A percentile compares a stretch with the other conserved stretches of the same genome.
phyloP scores from a whole-genome alignment of 2,797 vertebrate species.

The Arctocebus calabarensis region DNA sequence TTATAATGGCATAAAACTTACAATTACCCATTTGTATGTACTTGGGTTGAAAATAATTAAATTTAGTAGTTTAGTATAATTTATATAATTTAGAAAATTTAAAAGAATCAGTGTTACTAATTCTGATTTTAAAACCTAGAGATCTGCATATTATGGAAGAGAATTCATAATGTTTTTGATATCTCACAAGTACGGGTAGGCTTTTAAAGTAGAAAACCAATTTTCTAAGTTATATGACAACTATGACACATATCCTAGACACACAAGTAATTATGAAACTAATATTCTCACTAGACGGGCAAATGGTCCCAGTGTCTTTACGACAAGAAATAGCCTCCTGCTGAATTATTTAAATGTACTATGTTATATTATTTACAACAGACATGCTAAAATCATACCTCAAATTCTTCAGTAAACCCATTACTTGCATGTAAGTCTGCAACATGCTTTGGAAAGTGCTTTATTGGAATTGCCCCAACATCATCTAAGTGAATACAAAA shows the following conservation, averaged over 20 bases:
- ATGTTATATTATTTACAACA: slow-evolving; percentile 43
- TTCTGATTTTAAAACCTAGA: neutral
- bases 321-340: slow-evolving; percentile 18
- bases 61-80: slow-evolving; percentile 65
- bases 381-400: slow-evolving; percentile 90
- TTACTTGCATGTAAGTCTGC: slow-evolving; percentile 93
- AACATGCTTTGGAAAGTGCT: slow-evolving; percentile 95
- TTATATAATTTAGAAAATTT: slow-evolving; percentile 69
- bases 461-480: slow-evolving; percentile 91
- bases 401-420: slow-evolving; percentile 96
- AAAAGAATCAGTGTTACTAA: slow-evolving; percentile 52
- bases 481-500: slow-evolving; percentile 88
- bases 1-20: slow-evolving; percentile 29
- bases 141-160: neutral
- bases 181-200: neutral
- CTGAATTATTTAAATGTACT: neutral
- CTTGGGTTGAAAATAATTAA: slow-evolving; percentile 47
- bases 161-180: neutral
- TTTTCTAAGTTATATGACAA: slow-evolving; percentile 56
- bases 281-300: slow-evolving; percentile 51
- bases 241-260: neutral
- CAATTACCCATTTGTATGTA: neutral
- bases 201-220: slow-evolving; percentile 63
- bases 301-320: slow-evolving; percentile 42
- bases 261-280: slow-evolving; percentile 15